Evolutionary conservation across 2,113 vertebrate genomes (phyloP), one percentile per base, ranked within the genome.

Genomic region (Vulpes lagopus): DNA sequence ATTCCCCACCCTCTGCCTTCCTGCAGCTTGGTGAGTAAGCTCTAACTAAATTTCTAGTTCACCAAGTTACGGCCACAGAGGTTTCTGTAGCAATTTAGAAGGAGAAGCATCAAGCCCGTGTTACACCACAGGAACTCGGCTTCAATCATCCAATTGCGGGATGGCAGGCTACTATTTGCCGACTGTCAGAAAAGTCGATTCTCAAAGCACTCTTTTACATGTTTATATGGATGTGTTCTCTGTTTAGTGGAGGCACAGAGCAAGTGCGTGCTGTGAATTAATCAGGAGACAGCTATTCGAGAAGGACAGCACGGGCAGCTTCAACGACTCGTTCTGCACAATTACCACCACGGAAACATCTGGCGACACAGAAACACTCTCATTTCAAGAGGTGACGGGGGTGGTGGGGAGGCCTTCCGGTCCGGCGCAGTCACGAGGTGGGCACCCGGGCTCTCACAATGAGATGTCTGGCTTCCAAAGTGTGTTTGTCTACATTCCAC

Each of bases 171-270:
- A n/a, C 97, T 91, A 49, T 94, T 96, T 93, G 95, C 93, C 3
- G 30, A 81, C 92, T 94, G 97, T 91, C 97, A 95, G 83, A 51
- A 89, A 89, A 93, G 96, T 74, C 60, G 20, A 89, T 94, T 57
- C 93, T 93, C 97, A 67, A 51, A 97, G 96, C 79, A 1, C 38
- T 20, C 90, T 79, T 91, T 86, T 51, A 55, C 93, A 81, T 89
- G 93, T 96, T 91, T 91, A 65, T 89, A 55, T 5, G 88, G 94
- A 93, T 76, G 93, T 55, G 78, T 16, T 60, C 91, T 96, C 94
- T 79, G 91, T 57, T 89, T 43, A 90, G 95, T 14, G 0, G 80
- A 95, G 78, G 78, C 93, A 7, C 76, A 32, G 95, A 91, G 76
- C 69, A 71, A 67, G 79, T 0, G 1, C 11, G 19, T 97, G 98